A percentile compares a stretch with the other conserved stretches of the same genome.
These are phyloP conservation scores for Sebastiscus albofasciatus DNA, from an alignment of 2,797 vertebrate species.

Conservation along the genomic window DNA sequence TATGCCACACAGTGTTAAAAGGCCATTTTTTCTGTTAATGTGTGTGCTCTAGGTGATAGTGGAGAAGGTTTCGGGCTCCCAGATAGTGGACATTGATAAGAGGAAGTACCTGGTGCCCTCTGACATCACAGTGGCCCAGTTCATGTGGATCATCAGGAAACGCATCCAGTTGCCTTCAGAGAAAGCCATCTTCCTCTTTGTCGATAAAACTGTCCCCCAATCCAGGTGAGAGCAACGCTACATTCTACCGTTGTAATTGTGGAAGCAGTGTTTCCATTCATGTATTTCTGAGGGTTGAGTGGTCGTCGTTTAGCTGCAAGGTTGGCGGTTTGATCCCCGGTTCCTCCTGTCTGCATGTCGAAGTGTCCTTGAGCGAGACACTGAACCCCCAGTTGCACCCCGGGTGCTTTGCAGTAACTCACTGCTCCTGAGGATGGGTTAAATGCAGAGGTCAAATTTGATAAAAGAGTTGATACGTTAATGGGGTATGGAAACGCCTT, in stretches of 20 bases:
- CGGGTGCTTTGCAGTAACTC: too few species aligned
- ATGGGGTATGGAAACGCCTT: not conserved
- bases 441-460: not conserved
- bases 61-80: slow-evolving; percentile 98
- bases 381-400: too few species aligned
- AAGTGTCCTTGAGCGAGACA: too few species aligned
- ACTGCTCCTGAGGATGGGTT: too few species aligned
- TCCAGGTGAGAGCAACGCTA: slow-evolving; percentile 86
- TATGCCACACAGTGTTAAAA: not conserved
- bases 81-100: slow-evolving; percentile 98
- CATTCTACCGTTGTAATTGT: not conserved
- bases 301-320: too few species aligned
- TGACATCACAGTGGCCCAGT: slow-evolving; percentile 99
- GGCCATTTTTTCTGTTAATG: not conserved
- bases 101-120: slow-evolving; percentile 98
- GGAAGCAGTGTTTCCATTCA: not conserved
- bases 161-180: slow-evolving; percentile 98
- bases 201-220: slow-evolving; percentile 98
- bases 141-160: slow-evolving; percentile 99
- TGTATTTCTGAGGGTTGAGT: not conserved
- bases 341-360: too few species aligned
- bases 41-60: slow-evolving; percentile 90
- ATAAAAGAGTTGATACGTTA: not conserved
- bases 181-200: slow-evolving; percentile 99
- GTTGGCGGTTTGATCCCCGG: too few species aligned